Conservation (phyloP, 1,140 invertebrate species). For the Rhagoletis zephyria region DNA sequence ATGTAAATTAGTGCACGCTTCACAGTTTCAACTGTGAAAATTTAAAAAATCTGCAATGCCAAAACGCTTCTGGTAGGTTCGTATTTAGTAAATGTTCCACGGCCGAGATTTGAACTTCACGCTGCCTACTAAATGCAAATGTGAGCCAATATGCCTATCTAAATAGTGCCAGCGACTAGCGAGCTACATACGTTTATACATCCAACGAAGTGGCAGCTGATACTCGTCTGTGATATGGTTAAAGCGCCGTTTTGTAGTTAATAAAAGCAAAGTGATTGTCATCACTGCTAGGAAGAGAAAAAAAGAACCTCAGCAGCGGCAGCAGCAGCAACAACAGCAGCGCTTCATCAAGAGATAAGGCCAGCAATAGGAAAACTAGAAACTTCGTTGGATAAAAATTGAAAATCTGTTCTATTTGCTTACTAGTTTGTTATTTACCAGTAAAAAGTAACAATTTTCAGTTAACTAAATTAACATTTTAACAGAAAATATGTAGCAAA, state of each 20-base stretch:
- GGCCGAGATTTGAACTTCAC: conserved; percentile 28
- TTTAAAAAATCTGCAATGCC: conserved; percentile 41
- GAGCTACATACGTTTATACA: no score
- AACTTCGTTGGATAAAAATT: conserved; percentile 38
- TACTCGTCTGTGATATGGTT: conserved; percentile 29
- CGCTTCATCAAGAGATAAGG: no score
- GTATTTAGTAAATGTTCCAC: conserved; percentile 6
- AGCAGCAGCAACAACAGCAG: no score
- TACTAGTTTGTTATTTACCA: no score
- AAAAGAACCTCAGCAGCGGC: not conserved
- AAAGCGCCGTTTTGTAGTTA: conserved; percentile 52
- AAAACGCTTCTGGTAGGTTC: conserved; percentile 28
- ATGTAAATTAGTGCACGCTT: conserved; percentile 54
- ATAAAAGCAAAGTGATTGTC: conserved; percentile 47
- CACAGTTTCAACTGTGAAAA: conserved; percentile 49
- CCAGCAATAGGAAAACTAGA: no score
- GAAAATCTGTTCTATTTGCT: conserved; percentile 34
- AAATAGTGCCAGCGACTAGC: no score
- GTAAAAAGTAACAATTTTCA: no score
- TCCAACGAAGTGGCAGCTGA: not conserved
- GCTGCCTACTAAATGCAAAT: conserved; percentile 27
- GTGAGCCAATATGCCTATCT: not conserved
- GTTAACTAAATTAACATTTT: no score
- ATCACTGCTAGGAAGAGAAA: not conserved
- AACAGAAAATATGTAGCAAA: no score